These are phyloP conservation scores for Mesocentrotus franciscanus DNA, from an alignment of 53 echinoderm and acorn worm genomes.

Conservation along the genomic window DNA sequence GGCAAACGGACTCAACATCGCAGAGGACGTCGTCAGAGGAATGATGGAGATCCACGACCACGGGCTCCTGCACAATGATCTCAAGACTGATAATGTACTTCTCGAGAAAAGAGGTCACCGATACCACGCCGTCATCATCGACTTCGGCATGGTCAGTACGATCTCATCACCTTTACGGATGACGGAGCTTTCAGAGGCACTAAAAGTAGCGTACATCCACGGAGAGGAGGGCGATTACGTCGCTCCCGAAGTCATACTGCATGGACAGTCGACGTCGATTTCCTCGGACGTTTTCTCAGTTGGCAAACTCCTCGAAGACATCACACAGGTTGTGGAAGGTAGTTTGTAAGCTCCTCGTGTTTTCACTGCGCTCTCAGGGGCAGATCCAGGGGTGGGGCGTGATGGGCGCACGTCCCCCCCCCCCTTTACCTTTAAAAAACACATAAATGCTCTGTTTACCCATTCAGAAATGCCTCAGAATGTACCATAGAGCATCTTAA, in stretches of 20 bases:
- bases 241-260: constrained; percentile 53
- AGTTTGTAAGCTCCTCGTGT: not conserved
- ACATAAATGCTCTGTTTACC: too few relatives aligned
- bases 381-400: too few relatives aligned
- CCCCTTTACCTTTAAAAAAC: too few relatives aligned
- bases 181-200: constrained; percentile 8
- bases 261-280: constrained; percentile 20
- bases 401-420: too few relatives aligned
- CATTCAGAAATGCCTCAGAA: too few relatives aligned
- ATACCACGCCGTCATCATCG: constrained; percentile 53
- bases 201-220: constrained; percentile 45
- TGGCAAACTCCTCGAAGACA: constrained; percentile 34
- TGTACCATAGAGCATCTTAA: too few relatives aligned
- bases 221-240: constrained; percentile 48
- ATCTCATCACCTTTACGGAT: constrained; percentile 19
- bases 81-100: constrained; percentile 56
- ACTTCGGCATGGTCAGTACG: constrained; percentile 54
- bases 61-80: constrained; percentile 63
- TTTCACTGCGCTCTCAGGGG: too few relatives aligned
- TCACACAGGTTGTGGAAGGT: constrained; percentile 39
- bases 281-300: constrained; percentile 45
- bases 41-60: constrained; percentile 59
- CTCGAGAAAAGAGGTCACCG: constrained; percentile 17
- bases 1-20: constrained; percentile 39
- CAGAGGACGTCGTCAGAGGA: constrained; percentile 54